Evolutionary conservation across 2,888 invertebrate species (phyloP).

Genomic region (Pteria penguin): DNA sequence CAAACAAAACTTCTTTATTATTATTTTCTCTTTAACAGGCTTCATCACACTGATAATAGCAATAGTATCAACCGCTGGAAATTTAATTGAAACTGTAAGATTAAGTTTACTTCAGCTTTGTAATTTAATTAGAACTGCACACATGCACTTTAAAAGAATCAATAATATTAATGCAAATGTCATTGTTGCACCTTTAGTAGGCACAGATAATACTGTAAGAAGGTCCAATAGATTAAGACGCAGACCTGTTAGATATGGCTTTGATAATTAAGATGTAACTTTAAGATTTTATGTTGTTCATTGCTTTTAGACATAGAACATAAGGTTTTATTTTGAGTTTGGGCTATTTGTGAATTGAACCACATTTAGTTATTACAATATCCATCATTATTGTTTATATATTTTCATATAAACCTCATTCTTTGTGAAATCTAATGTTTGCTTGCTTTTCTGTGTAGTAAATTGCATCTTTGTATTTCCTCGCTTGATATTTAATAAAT

Average conservation of each 20-base stretch:
- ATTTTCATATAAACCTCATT: neutral
- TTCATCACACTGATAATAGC: neutral
- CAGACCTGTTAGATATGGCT: neutral
- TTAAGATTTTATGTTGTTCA: neutral
- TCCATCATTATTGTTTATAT: neutral
- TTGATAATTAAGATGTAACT: neutral
- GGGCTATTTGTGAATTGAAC: neutral
- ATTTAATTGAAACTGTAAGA: neutral
- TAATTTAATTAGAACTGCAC: neutral
- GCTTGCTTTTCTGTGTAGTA: neutral
- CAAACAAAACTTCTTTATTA: too few species aligned
- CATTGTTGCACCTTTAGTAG: neutral
- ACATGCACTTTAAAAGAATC: neutral
- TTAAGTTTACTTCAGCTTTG: neutral
- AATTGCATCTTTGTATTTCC: neutral
- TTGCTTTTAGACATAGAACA: neutral
- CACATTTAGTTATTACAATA: neutral
- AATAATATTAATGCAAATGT: neutral
- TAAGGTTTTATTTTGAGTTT: neutral
- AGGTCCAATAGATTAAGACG: neutral
- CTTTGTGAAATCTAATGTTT: neutral
- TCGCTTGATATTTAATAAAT: neutral
- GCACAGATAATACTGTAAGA: neutral
- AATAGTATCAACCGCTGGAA: neutral
- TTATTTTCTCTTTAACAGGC: neutral